Conservation (phyloP, 1,140 invertebrate genomes). For the Drosophila pseudoobscura region DNA sequence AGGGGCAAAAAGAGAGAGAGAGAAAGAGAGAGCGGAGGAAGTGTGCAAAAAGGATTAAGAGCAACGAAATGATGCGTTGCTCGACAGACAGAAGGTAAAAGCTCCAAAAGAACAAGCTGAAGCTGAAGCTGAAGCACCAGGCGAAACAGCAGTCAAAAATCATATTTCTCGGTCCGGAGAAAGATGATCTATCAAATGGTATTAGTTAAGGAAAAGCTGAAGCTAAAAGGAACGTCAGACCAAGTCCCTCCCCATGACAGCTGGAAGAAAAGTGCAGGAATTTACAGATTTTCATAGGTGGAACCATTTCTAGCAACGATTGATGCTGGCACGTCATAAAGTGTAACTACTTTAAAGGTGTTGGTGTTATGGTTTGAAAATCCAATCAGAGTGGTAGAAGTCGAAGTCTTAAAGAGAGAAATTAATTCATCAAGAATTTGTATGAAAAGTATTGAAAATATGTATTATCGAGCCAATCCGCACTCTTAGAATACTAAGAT, state of each 20-base stretch:
- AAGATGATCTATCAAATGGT: slow-evolving; percentile 50
- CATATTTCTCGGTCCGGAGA: slow-evolving; percentile 22
- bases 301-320: too few species aligned
- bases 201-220: slow-evolving; percentile 27
- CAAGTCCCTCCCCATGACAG: too few species aligned
- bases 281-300: too few species aligned
- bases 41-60: slow-evolving; percentile 73
- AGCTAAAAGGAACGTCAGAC: slow-evolving; percentile 2
- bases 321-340: too few species aligned
- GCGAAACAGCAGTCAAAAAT: slow-evolving; percentile 39
- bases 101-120: slow-evolving; percentile 41
- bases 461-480: too few species aligned
- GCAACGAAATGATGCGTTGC: slow-evolving; percentile 66
- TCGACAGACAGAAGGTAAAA: slow-evolving; percentile 51
- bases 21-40: background rate
- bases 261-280: too few species aligned
- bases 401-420: too few species aligned
- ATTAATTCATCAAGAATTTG: too few species aligned
- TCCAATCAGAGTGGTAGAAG: too few species aligned
- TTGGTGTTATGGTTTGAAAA: too few species aligned
- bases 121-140: slow-evolving; percentile 7
- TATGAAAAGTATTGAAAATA: too few species aligned
- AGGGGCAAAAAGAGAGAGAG: slow-evolving; percentile 15
- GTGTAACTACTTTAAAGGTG: too few species aligned
- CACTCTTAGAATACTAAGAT: background rate